phyloP scores from a whole-genome alignment of 2,797 vertebrate species.

The Megalops cyprinoides region DNA sequence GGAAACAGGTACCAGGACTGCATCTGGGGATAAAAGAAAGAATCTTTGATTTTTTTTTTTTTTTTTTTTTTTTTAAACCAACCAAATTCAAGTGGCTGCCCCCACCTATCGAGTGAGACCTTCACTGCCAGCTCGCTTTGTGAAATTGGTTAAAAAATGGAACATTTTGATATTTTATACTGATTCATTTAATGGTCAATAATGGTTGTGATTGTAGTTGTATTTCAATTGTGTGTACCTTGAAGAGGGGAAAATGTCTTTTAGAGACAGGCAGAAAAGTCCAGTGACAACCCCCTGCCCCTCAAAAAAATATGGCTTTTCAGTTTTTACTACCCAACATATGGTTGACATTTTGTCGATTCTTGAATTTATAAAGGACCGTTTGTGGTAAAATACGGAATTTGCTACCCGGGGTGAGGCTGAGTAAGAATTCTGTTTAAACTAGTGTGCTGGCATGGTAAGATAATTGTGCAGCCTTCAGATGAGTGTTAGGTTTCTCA shows the following conservation, averaged over 20 bases:
- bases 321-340: conserved; percentile 1
- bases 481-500: background rate
- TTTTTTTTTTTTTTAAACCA: too few species aligned
- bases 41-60: background rate
- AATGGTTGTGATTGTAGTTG: conserved; percentile 32
- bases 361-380: background rate
- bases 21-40: conserved; percentile 30
- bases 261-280: conserved; percentile 49
- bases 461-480: background rate
- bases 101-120: conserved; percentile 22
- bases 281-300: background rate
- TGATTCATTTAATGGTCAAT: background rate
- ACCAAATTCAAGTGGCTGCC: background rate
- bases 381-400: background rate
- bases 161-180: conserved; percentile 38
- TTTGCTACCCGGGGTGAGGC: background rate
- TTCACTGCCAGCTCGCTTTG: conserved; percentile 54
- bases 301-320: background rate
- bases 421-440: background rate
- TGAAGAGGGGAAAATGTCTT: conserved; percentile 21
- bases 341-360: background rate
- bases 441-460: background rate
- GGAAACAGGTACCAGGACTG: conserved; percentile 70
- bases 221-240: conserved; percentile 47
- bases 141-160: conserved; percentile 35